Percentiles rank a stretch among this genome's conserved stretches.
phyloP scores from a whole-genome alignment of 1,140 invertebrate genomes.

The Diorhabda carinulata region DNA sequence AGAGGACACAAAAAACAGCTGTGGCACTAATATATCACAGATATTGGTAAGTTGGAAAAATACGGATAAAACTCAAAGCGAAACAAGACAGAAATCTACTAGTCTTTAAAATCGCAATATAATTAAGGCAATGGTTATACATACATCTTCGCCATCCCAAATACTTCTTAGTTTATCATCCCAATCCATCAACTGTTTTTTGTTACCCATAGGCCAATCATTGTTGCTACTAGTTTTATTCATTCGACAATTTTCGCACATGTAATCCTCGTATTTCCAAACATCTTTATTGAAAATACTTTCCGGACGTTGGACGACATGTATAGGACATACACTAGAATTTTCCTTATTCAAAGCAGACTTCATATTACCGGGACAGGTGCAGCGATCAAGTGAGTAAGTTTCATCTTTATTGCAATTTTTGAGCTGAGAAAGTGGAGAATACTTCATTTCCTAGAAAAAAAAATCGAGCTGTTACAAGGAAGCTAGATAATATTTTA shows the following conservation, averaged over 20 bases:
- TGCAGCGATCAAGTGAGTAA: not conserved
- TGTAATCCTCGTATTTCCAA: conserved; percentile 26
- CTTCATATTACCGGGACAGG: conserved; percentile 7
- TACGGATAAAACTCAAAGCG: too few relatives aligned
- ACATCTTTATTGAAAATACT: conserved; percentile 28
- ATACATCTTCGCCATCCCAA: conserved; percentile 33
- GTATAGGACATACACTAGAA: conserved; percentile 10
- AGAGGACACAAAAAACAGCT: too few relatives aligned
- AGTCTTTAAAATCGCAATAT: too few relatives aligned
- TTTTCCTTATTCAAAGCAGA: conserved; percentile 9
- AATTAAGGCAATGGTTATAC: not conserved
- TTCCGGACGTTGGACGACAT: conserved; percentile 11
- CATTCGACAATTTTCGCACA: conserved; percentile 34
- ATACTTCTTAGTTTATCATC: conserved; percentile 30
- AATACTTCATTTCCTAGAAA: too few relatives aligned
- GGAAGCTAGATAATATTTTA: too few relatives aligned
- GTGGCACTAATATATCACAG: too few relatives aligned
- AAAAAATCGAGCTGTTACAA: too few relatives aligned
- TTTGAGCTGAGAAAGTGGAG: too few relatives aligned
- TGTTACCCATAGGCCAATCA: conserved; percentile 10
- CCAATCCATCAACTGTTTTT: conserved; percentile 12
- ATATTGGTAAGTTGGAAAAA: too few relatives aligned
- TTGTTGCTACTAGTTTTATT: conserved; percentile 20
- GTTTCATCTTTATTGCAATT: too few relatives aligned
- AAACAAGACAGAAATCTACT: too few relatives aligned